Conservation (phyloP, 2,888 invertebrate genomes). For the Macrophya alboannulata region DNA sequence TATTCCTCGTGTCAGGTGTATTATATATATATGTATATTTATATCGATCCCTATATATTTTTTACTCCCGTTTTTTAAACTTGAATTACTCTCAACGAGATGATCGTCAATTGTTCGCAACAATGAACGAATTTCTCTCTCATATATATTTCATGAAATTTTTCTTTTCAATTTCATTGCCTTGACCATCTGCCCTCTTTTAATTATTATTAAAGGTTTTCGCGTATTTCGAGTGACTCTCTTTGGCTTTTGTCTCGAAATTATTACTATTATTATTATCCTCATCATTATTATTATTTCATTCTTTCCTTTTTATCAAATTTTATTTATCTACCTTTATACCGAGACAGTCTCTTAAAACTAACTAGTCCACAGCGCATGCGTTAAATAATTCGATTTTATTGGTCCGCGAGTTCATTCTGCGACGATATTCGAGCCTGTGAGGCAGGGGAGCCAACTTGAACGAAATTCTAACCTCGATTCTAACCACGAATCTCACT, state of each 20-base stretch:
- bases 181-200: not conserved
- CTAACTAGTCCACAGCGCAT: too few species aligned
- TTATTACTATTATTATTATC: not conserved
- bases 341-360: too few species aligned
- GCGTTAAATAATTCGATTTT: too few species aligned
- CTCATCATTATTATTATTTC: not conserved
- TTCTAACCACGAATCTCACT: too few species aligned
- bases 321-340: not conserved
- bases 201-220: not conserved
- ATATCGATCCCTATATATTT: not conserved
- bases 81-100: conserved; percentile 17
- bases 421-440: too few species aligned
- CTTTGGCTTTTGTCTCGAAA: not conserved
- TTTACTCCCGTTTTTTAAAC: conserved; percentile 3
- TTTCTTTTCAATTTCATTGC: not conserved
- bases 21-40: conserved; percentile 13
- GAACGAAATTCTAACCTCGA: too few species aligned
- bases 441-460: too few species aligned
- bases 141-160: not conserved
- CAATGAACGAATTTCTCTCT: conserved; percentile 26
- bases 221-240: not conserved
- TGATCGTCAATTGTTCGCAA: conserved; percentile 21
- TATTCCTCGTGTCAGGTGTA: not conserved
- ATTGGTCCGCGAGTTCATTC: too few species aligned
- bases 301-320: not conserved